A percentile compares a stretch with the other conserved stretches of the same genome.
Evolutionary conservation across 2,888 invertebrate species (phyloP).

Genomic region (Noctua janthina): DNA sequence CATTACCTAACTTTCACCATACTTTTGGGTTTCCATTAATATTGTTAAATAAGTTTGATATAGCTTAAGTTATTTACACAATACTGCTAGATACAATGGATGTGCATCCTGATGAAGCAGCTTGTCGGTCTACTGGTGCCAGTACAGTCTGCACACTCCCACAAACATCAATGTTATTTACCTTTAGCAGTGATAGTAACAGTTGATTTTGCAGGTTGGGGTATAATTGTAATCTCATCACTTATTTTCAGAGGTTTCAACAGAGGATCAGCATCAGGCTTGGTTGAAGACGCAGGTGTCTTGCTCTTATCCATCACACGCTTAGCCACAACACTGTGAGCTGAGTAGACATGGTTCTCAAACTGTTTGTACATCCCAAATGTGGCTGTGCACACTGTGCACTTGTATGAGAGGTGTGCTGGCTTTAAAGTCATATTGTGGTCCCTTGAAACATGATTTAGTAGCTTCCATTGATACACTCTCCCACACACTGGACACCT

Average conservation of each 20-base stretch:
- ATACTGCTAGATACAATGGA: constrained; percentile 84
- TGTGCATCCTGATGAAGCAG: constrained; percentile 77
- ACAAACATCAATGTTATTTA: constrained; percentile 81
- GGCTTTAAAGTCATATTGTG: constrained; percentile 98
- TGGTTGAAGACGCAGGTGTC: constrained; percentile 77
- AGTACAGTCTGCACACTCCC: constrained; percentile 72
- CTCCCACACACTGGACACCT: constrained; percentile 98
- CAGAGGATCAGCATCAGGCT: constrained; percentile 90
- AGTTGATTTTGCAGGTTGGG: constrained; percentile 93
- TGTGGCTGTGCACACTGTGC: constrained; percentile 98
- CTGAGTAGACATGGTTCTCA: constrained; percentile 98
- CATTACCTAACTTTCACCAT: constrained; percentile 80
- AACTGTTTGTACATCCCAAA: constrained; percentile 99
- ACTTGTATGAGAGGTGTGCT: constrained; percentile 98
- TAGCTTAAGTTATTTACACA: constrained; percentile 84
- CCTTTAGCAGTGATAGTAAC: constrained; percentile 87
- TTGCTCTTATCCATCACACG: constrained; percentile 95
- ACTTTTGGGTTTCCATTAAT: constrained; percentile 78
- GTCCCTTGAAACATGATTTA: constrained; percentile 97
- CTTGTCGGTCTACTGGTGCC: constrained; percentile 68
- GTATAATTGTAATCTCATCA: constrained; percentile 97
- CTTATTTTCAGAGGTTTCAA: constrained; percentile 96
- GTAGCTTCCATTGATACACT: constrained; percentile 94
- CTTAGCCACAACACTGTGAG: constrained; percentile 97
- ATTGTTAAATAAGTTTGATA: constrained; percentile 81